Percentiles rank a stretch among this genome's conserved stretches.
These are phyloP conservation scores for Adelognathus sp. DNA, from an alignment of 2,888 invertebrate genomes.

Conservation along the genomic window DNA sequence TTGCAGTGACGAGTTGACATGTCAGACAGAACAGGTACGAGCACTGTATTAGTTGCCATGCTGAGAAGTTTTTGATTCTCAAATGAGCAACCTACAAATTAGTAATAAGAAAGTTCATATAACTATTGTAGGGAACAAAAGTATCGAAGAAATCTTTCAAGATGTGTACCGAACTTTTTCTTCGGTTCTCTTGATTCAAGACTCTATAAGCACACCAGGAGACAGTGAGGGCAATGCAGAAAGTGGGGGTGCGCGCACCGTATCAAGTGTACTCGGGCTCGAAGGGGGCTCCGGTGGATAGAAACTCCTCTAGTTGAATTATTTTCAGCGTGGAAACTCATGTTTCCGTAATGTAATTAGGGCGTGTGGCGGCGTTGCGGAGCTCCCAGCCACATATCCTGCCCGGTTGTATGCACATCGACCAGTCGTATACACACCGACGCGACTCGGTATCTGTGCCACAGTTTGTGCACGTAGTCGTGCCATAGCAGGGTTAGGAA, in stretches of 20 bases:
- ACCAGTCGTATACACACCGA: constrained; percentile 2
- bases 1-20: too few species aligned
- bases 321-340: constrained; percentile 72
- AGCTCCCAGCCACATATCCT: constrained; percentile 45
- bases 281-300: constrained; percentile 39
- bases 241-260: constrained; percentile 16
- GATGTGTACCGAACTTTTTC: too few species aligned
- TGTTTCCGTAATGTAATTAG: constrained; percentile 80
- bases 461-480: constrained; percentile 45
- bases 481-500: constrained; percentile 68
- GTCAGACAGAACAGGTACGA: too few species aligned
- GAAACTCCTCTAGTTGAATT: constrained; percentile 61
- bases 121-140: too few species aligned
- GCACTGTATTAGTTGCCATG: too few species aligned
- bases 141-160: too few species aligned
- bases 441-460: not conserved
- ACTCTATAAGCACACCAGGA: too few species aligned
- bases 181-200: too few species aligned
- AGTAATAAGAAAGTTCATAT: too few species aligned
- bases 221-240: not conserved
- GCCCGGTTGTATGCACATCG: constrained; percentile 39
- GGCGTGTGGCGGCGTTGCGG: constrained; percentile 69
- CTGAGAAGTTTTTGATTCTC: not conserved
- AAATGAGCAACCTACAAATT: too few species aligned
- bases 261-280: constrained; percentile 8